Conservation (phyloP, 2,113 vertebrate species). For the Pedionomus torquatus region DNA sequence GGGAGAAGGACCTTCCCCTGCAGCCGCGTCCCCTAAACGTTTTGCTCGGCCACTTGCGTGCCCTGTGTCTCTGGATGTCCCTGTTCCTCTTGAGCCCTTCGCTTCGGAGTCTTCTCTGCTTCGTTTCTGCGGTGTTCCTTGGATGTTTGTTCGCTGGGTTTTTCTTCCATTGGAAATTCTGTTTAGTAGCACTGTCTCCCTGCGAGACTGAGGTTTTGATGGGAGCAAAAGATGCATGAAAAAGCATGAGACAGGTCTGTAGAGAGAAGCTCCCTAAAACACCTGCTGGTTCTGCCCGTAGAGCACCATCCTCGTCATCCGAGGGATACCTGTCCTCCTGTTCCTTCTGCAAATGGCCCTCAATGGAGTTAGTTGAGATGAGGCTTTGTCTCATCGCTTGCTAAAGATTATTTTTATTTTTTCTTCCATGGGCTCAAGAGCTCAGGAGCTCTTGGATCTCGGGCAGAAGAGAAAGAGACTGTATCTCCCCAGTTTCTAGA, state of each 20-base stretch:
- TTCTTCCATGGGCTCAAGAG: neutral
- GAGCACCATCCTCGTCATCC: neutral
- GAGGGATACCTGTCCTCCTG: neutral
- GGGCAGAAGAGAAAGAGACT: neutral
- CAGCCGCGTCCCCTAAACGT: neutral
- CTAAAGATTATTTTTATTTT: neutral
- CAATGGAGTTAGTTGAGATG: neutral
- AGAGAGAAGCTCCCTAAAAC: neutral
- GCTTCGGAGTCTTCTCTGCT: neutral
- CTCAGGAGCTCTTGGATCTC: neutral
- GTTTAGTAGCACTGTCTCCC: accelerated
- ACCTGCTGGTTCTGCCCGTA: accelerated
- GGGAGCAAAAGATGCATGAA: accelerated
- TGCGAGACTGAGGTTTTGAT: accelerated
- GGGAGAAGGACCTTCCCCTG: accelerated
- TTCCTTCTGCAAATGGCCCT: neutral
- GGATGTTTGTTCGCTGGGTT: neutral
- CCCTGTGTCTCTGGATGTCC: neutral
- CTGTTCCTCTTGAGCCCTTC: neutral
- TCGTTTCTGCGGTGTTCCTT: neutral
- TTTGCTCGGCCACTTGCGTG: neutral
- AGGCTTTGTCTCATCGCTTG: neutral
- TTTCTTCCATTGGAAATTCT: neutral
- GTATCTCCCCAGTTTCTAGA: neutral
- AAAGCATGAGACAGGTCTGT: neutral